Conservation (phyloP, 1,140 invertebrate species). For the Aplysia californica region DNA sequence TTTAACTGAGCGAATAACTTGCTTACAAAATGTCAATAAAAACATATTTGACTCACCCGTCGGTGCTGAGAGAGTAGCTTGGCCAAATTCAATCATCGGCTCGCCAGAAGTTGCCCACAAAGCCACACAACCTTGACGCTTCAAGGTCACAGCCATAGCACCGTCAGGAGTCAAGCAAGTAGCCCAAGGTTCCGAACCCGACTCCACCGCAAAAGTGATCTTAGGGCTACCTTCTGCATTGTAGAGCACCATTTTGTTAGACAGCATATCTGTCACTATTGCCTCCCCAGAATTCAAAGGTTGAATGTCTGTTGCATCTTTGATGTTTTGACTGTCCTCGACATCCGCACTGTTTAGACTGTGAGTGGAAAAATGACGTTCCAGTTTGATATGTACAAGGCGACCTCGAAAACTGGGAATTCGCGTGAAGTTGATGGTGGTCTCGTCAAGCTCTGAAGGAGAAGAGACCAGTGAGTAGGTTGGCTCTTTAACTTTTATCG, state of each 20-base stretch:
- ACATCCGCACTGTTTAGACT: not conserved
- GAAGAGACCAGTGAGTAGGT: too few species aligned
- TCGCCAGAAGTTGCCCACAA: constrained; percentile 29
- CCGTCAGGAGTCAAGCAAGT: constrained; percentile 24
- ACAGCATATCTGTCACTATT: constrained; percentile 23
- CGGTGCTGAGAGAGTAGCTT: constrained; percentile 25
- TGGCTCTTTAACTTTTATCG: too few species aligned
- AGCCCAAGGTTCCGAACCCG: constrained; percentile 35
- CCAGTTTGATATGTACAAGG: not conserved
- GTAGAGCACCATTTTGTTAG: constrained; percentile 21
- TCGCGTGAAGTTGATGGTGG: constrained; percentile 2
- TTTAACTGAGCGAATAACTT: too few species aligned
- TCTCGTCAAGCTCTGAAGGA: too few species aligned
- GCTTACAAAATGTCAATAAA: too few species aligned
- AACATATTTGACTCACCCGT: constrained; percentile 23
- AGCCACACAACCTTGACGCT: constrained; percentile 30
- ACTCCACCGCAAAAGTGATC: constrained; percentile 18
- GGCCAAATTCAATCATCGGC: constrained; percentile 23
- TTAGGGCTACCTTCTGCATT: not conserved
- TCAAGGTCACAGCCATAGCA: constrained; percentile 33
- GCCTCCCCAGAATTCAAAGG: not conserved
- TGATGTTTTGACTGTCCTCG: not conserved
- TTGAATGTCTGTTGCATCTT: constrained; percentile 13
- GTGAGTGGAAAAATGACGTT: not conserved
- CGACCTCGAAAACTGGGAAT: constrained; percentile 1